Conservation (phyloP, 2,113 vertebrate genomes). For the Tragulus kanchil region DNA sequence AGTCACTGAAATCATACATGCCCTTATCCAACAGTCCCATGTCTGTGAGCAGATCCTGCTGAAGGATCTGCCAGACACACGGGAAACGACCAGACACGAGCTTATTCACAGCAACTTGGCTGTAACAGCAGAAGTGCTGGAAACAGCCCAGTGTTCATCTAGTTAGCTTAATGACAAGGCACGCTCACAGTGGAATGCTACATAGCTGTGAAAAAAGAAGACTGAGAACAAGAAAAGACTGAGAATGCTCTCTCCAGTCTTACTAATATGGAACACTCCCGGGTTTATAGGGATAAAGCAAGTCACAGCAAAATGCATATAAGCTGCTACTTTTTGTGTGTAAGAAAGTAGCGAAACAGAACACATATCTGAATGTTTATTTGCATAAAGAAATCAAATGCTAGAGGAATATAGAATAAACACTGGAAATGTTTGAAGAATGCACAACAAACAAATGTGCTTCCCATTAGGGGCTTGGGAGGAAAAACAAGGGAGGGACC, state of each 20-base stretch:
- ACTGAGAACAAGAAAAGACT: not conserved
- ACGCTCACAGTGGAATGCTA: not conserved
- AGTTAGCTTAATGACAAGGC: not conserved
- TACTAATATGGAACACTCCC: not conserved
- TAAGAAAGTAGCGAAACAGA: not conserved
- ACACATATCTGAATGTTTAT: not conserved
- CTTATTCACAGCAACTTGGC: not conserved
- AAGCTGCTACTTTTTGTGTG: not conserved
- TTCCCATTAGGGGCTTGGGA: not conserved
- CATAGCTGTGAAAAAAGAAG: not conserved
- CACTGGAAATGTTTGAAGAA: not conserved
- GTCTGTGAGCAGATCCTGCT: not conserved
- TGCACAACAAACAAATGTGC: not conserved
- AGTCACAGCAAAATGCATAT: not conserved
- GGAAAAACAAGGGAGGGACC: not conserved
- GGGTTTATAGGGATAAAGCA: not conserved
- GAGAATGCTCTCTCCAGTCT: not conserved
- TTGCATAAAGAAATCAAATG: not conserved
- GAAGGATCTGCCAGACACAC: not conserved
- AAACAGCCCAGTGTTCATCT: not conserved
- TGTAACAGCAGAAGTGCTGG: not conserved
- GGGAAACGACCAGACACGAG: too few species aligned
- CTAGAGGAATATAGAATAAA: not conserved
- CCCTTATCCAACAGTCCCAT: not conserved
- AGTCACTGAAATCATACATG: not conserved